phyloP scores from a whole-genome alignment of 2,888 invertebrate genomes.

The Synergus japonicus region DNA sequence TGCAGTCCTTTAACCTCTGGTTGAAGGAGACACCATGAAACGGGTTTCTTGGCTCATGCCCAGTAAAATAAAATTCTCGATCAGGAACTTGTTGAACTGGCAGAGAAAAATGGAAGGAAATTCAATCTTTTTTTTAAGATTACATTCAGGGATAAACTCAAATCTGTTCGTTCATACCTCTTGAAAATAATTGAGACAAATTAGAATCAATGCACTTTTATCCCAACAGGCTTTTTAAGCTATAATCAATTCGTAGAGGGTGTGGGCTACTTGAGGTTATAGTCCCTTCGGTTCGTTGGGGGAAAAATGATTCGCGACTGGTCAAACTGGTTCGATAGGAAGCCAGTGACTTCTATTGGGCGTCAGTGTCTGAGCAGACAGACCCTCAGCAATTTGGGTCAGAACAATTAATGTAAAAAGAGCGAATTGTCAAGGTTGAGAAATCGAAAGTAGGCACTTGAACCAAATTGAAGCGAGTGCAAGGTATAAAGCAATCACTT shows the following conservation, averaged over 20 bases:
- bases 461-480: neutral
- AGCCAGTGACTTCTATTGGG: conserved; percentile 19
- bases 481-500: neutral
- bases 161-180: neutral
- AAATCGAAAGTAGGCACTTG: conserved; percentile 36
- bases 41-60: conserved; percentile 2
- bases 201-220: neutral
- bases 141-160: neutral
- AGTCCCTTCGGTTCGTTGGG: neutral
- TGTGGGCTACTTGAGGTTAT: neutral
- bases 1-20: neutral
- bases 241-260: neutral
- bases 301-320: conserved; percentile 1
- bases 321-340: neutral
- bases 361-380: conserved; percentile 39
- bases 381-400: conserved; percentile 25
- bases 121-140: neutral
- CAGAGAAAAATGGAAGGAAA: neutral
- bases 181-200: neutral
- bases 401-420: conserved; percentile 24
- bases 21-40: neutral
- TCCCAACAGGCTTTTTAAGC: neutral
- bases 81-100: conserved; percentile 52
- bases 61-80: conserved; percentile 39
- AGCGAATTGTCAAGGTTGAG: conserved; percentile 37